Evolutionary conservation across 2,113 vertebrate genomes (phyloP), one percentile per base, ranked within the genome.

Genomic region (Amazona guildingii): DNA sequence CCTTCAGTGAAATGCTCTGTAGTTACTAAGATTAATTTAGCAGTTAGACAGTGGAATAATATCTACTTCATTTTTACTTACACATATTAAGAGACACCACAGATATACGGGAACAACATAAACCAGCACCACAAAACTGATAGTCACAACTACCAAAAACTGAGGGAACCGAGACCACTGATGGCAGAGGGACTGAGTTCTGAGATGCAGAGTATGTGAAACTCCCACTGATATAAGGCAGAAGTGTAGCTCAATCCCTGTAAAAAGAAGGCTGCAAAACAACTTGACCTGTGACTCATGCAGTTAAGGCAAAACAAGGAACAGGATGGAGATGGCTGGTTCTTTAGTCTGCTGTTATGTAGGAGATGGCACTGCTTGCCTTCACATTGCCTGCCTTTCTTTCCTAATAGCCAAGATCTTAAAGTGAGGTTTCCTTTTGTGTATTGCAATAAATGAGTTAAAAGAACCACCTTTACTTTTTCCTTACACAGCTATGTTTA

Each of bases 21-120:
- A 75, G 88, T 67, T 68, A 44, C 85, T 88, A 80, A 82, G 87
- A 70, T 83, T 92, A 90, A 86, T 86, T 94, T 86, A 91, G 66
- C 64, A 92, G 61, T 86, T 80, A 92, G 9, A 85, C 94, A 94
- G 43, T 63, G 59, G 63, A 96, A 92, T 59, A 41, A 33, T 59
- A 95, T 48, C 37, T n/a, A 61, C 44, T 86, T 77, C 8, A 55
- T 57, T 84, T 84, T 79, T 78, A 68, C 33, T 83, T 82, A 37
- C 48, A 86, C 54, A n/a, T 90, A 78, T 49, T 25, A 89, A 77
- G 72, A 90, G 54, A 63, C 55, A 68, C 31, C 13, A 44, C 0
- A 2, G 57, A 66, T 43, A 62, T 41, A 37, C 62, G 70, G 10
- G 33, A 91, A 41, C 16, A 89, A 66, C 11, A 13, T 17, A 77